These are phyloP conservation scores for Zaprionus ornatus DNA, from an alignment of 1,140 invertebrate species.

Conservation along the genomic window DNA sequence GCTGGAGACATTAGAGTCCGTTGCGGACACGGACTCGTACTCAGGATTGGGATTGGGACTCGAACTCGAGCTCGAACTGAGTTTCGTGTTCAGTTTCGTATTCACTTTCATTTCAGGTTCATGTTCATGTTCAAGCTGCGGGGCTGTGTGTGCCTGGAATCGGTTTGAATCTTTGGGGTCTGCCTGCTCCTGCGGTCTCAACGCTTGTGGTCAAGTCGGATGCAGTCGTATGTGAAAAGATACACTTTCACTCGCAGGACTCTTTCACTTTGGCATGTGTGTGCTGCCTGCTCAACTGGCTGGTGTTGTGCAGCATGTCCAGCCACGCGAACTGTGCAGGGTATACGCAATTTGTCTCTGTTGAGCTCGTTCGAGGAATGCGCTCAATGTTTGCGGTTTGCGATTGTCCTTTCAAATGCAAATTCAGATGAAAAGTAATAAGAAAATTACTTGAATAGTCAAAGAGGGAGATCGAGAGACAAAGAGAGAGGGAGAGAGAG, in stretches of 20 bases:
- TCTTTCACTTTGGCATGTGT: no score
- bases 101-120: no score
- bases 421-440: background rate
- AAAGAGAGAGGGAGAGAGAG: background rate
- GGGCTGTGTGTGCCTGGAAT: no score
- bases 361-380: slow-evolving; percentile 1
- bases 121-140: no score
- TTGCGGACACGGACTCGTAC: background rate
- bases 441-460: background rate
- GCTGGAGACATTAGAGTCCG: background rate
- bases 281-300: background rate
- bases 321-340: background rate
- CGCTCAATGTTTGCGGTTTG: background rate
- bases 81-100: background rate
- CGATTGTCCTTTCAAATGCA: slow-evolving; percentile 15
- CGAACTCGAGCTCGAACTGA: background rate
- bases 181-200: no score
- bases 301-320: background rate
- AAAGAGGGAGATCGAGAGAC: background rate
- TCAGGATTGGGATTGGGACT: background rate
- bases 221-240: no score
- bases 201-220: no score
- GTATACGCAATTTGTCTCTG: background rate
- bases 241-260: no score
- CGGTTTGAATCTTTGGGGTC: no score